Evolutionary conservation across 2,797 vertebrate species (phyloP).

Genomic region (Pelobates cultripes): DNA sequence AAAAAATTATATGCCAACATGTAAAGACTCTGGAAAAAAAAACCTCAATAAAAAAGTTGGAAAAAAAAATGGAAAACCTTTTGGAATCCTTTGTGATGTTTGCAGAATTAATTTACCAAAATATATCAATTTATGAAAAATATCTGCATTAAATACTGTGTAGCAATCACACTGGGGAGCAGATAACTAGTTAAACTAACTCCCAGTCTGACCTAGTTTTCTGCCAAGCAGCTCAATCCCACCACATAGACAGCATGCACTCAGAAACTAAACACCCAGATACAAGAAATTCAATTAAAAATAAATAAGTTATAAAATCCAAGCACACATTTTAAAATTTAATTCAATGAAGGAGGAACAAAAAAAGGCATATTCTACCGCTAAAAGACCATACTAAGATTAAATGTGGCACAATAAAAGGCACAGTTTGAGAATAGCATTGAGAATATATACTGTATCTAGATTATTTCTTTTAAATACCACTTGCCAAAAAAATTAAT

Average conservation of each 20-base stretch:
- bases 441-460: too few relatives aligned
- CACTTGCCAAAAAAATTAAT: too few relatives aligned
- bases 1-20: too few relatives aligned
- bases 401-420: background rate
- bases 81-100: too few relatives aligned
- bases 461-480: too few relatives aligned
- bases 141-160: too few relatives aligned
- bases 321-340: slow-evolving; percentile 50
- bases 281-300: slow-evolving; percentile 48
- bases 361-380: background rate
- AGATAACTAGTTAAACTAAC: slow-evolving; percentile 8
- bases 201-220: slow-evolving; percentile 45
- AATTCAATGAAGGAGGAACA: slow-evolving; percentile 2
- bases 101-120: too few relatives aligned
- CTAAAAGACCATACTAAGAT: background rate
- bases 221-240: slow-evolving; percentile 17
- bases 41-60: too few relatives aligned
- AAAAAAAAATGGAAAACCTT: too few relatives aligned
- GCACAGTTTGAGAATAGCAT: background rate
- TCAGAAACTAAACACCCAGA: slow-evolving; percentile 14
- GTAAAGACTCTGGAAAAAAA: too few relatives aligned
- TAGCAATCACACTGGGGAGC: background rate
- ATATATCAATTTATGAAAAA: too few relatives aligned
- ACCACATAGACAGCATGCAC: background rate
- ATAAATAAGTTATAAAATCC: slow-evolving; percentile 51